Evolutionary conservation across 2,888 invertebrate genomes (phyloP).

Genomic region (Fissipunctia ypsillon): DNA sequence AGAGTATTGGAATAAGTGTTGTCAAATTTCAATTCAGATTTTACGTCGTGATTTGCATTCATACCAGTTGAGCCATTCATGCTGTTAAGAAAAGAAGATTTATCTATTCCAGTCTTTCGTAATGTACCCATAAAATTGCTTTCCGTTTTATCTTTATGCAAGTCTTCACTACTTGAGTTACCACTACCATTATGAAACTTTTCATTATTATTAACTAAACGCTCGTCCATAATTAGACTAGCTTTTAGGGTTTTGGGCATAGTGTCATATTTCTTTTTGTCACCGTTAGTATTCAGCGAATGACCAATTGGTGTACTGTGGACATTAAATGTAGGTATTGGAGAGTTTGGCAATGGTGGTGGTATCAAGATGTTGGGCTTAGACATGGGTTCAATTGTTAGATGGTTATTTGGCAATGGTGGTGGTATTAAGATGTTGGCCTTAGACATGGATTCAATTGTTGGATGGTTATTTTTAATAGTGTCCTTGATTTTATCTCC

Average conservation of each 20-base stretch:
- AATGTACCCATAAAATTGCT: conserved; percentile 76
- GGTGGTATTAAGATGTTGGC: conserved; percentile 80
- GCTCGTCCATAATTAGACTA: conserved; percentile 67
- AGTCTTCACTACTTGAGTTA: conserved; percentile 78
- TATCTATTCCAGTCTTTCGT: conserved; percentile 76
- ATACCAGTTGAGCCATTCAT: conserved; percentile 68
- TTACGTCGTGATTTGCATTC: conserved; percentile 72
- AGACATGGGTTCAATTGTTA: conserved; percentile 66
- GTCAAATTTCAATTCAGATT: conserved; percentile 77
- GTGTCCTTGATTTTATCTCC: conserved; percentile 84
- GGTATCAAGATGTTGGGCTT: conserved; percentile 78
- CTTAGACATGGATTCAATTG: conserved; percentile 67
- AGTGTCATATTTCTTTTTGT: conserved; percentile 74
- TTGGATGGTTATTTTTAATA: conserved; percentile 80
- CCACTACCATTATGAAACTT: conserved; percentile 77
- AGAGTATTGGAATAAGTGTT: conserved; percentile 81
- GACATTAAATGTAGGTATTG: conserved; percentile 81
- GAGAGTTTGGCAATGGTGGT: conserved; percentile 86
- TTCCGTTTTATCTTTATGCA: conserved; percentile 80
- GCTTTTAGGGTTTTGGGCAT: conserved; percentile 72
- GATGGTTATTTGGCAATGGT: conserved; percentile 75
- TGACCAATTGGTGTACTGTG: conserved; percentile 76
- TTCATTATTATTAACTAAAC: conserved; percentile 70
- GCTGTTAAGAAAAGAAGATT: conserved; percentile 78
- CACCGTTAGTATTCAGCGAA: conserved; percentile 64